Conservation (phyloP, 2,113 vertebrate genomes). For the Tinamus guttatus region DNA sequence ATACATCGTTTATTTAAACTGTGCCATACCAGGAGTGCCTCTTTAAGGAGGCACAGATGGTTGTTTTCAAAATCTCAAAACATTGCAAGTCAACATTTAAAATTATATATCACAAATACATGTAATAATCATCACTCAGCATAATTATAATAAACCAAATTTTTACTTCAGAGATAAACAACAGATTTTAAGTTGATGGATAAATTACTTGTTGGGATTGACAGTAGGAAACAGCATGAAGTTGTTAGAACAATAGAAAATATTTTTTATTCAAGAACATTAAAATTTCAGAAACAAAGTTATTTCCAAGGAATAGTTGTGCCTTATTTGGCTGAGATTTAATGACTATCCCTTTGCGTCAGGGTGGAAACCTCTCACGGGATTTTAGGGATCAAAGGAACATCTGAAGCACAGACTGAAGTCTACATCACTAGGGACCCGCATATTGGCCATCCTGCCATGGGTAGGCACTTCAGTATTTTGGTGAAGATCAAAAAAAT, state of each 20-base stretch:
- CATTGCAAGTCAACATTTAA: not conserved
- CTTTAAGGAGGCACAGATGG: not conserved
- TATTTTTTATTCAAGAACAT: not conserved
- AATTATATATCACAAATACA: not conserved
- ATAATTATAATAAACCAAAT: not conserved
- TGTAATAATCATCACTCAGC: not conserved
- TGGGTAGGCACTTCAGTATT: not conserved
- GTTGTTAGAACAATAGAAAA: not conserved
- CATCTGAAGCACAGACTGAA: not conserved
- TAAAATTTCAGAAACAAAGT: not conserved
- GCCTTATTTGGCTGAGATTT: not conserved
- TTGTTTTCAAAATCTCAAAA: conserved; percentile 13
- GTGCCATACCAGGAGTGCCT: not conserved
- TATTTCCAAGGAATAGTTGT: not conserved
- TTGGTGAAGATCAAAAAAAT: not conserved
- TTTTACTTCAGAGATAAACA: not conserved
- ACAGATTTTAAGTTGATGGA: not conserved
- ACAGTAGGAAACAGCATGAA: not conserved
- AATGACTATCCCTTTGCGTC: not conserved
- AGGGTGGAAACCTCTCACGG: not conserved
- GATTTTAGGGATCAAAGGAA: not conserved
- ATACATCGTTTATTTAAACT: conserved; percentile 30
- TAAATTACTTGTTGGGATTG: not conserved
- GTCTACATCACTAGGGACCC: not conserved
- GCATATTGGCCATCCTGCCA: not conserved